Conservation (phyloP, 2,797 vertebrate genomes). For the Peromyscus eremicus region DNA sequence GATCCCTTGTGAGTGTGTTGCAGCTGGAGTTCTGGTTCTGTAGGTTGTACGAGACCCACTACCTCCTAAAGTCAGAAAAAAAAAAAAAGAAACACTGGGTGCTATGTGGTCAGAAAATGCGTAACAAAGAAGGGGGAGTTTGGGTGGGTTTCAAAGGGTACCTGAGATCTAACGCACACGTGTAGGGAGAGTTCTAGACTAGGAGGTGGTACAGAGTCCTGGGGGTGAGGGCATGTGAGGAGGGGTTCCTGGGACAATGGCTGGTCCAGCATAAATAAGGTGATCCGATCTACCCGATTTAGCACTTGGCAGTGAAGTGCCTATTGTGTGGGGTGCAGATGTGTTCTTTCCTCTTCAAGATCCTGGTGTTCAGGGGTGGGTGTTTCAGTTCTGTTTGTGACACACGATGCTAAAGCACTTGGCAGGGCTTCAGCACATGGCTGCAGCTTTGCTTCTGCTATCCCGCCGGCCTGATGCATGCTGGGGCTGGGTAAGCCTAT, state of each 20-base stretch:
- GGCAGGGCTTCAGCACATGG: not conserved
- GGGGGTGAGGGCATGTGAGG: not conserved
- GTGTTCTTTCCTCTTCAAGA: conserved; percentile 51
- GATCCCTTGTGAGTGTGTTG: not conserved
- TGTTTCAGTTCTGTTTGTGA: conserved; percentile 25
- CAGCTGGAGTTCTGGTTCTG: not conserved
- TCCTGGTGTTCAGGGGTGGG: not conserved
- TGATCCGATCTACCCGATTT: conserved; percentile 33
- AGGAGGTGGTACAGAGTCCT: not conserved
- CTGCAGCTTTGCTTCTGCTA: not conserved
- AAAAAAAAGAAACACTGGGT: not conserved
- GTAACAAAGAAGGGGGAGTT: not conserved
- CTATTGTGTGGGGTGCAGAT: conserved; percentile 50
- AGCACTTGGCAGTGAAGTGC: conserved; percentile 16
- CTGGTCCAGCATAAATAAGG: not conserved
- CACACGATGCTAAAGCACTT: not conserved
- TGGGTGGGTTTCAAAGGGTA: not conserved
- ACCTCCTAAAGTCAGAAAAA: not conserved
- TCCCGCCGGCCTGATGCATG: not conserved
- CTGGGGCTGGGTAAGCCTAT: not conserved
- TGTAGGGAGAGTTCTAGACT: not conserved
- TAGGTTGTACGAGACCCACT: not conserved
- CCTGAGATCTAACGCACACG: not conserved
- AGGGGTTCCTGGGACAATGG: not conserved
- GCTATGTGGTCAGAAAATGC: not conserved